Evolutionary conservation across 2,113 vertebrate genomes (phyloP), one percentile per base, ranked within the genome.

Genomic region (Thamnophis sirtalis): DNA sequence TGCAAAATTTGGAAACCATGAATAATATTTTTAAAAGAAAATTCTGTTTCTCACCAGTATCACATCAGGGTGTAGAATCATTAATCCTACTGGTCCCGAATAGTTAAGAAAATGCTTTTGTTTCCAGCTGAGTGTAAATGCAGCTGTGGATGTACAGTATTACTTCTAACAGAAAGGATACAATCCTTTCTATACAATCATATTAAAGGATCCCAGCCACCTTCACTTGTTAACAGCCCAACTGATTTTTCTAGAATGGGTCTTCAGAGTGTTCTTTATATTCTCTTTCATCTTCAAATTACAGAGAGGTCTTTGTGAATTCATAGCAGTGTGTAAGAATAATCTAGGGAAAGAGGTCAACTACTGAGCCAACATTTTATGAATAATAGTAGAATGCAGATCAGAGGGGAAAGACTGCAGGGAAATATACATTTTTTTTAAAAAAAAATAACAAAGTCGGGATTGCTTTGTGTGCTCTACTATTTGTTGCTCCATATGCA

Each of bases 1-100:
- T 85, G 55, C 8, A 54, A 24, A 43, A 10, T n/a, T 89, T 85
- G 86, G 86, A 88, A 93, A 95, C 95, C 93, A 90, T 63, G 0
- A 26, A 43, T 91, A 84, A 24, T 43, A 4, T 48, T 22, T 88
- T 56, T 56, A 88, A 3, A 43, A 33, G 50, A 80, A 80, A 80
- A 21, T 73, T 3, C n/a, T 63, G 53, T 93, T 92, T 89, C 0
- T 19, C 17, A 24, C 49, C 28, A 4, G 58, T 90, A 56, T 84
- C n/a, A 87, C 0, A 87, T 26, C 51, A 15, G 86, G 17, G 9
- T 89, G 91, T 88, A 17, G 86, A 93, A 86, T 4, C 88, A 68
- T 21, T 87, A 86, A n/a, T 1, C 2, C 87, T 48, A 88, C 2
- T 10, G n/a, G 2, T 89, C 56, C 87, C 9, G 91, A 0, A 17